Evolutionary conservation across 2,113 vertebrate species (phyloP).

Genomic region (Meles meles): DNA sequence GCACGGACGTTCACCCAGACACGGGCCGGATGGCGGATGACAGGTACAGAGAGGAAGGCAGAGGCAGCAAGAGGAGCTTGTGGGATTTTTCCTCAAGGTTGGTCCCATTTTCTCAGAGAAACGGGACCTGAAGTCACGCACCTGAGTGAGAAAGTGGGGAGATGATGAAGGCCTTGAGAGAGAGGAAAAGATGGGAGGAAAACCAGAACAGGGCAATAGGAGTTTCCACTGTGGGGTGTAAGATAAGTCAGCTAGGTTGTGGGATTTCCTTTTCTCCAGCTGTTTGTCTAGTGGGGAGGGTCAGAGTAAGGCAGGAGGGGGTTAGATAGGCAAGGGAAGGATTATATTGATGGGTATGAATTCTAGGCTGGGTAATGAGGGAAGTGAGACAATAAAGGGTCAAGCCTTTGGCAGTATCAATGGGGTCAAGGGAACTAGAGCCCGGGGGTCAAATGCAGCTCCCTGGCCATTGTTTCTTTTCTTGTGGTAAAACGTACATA

Average conservation of each 20-base stretch:
- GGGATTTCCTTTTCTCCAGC: background rate
- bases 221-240: background rate
- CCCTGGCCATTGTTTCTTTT: background rate
- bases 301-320: background rate
- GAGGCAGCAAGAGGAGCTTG: accelerated
- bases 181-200: background rate
- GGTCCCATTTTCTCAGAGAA: background rate
- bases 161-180: background rate
- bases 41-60: background rate
- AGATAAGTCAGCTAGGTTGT: background rate
- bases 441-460: background rate
- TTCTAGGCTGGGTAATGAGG: background rate
- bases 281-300: background rate
- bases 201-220: background rate
- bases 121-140: background rate
- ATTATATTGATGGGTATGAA: background rate
- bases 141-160: background rate
- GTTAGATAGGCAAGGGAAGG: background rate
- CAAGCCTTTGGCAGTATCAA: too few relatives aligned
- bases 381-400: background rate
- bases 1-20: background rate
- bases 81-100: background rate
- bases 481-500: background rate
- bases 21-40: background rate
- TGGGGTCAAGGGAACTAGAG: background rate